Percentiles rank a stretch among this genome's conserved stretches.
These are phyloP conservation scores for Barypeithes pellucidus DNA, from an alignment of 2,888 invertebrate species.

Conservation along the genomic window DNA sequence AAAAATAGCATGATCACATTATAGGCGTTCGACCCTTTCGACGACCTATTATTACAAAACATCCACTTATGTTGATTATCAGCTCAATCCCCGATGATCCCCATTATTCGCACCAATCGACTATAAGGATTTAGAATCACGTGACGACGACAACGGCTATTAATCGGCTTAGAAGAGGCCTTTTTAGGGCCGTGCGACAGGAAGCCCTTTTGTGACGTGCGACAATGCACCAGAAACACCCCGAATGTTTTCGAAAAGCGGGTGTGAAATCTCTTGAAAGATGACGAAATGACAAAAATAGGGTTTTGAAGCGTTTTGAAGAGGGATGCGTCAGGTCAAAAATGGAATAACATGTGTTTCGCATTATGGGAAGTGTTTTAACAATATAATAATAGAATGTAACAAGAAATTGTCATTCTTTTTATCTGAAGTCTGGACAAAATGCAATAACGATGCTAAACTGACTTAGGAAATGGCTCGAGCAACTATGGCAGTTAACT, in stretches of 20 bases:
- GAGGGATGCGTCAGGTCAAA: slow-evolving; percentile 36
- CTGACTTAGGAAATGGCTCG: too few species aligned
- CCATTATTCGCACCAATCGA: slow-evolving; percentile 39
- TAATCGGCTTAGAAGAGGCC: slow-evolving; percentile 45
- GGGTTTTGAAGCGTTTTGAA: slow-evolving; percentile 32
- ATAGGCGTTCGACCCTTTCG: slow-evolving; percentile 28
- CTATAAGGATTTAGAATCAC: slow-evolving; percentile 35
- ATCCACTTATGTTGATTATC: slow-evolving; percentile 39
- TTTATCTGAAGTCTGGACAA: too few species aligned
- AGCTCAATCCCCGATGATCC: slow-evolving; percentile 38
- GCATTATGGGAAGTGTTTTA: slow-evolving; percentile 25
- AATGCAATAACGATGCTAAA: too few species aligned
- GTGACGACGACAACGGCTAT: slow-evolving; percentile 34
- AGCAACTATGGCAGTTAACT: too few species aligned
- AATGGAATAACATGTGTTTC: slow-evolving; percentile 27
- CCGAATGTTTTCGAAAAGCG: slow-evolving; percentile 38
- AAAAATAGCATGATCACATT: slow-evolving; percentile 15
- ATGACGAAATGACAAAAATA: slow-evolving; percentile 34
- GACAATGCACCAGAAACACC: slow-evolving; percentile 36
- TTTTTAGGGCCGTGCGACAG: slow-evolving; percentile 33
- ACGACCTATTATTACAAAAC: slow-evolving; percentile 27
- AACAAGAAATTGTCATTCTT: too few species aligned
- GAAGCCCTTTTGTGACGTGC: slow-evolving; percentile 40
- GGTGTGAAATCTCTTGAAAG: slow-evolving; percentile 38
- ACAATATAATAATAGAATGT: too few species aligned